A percentile compares a stretch with the other conserved stretches of the same genome.
phyloP scores from a whole-genome alignment of 2,888 invertebrate species.

The Agonopterix arenella region DNA sequence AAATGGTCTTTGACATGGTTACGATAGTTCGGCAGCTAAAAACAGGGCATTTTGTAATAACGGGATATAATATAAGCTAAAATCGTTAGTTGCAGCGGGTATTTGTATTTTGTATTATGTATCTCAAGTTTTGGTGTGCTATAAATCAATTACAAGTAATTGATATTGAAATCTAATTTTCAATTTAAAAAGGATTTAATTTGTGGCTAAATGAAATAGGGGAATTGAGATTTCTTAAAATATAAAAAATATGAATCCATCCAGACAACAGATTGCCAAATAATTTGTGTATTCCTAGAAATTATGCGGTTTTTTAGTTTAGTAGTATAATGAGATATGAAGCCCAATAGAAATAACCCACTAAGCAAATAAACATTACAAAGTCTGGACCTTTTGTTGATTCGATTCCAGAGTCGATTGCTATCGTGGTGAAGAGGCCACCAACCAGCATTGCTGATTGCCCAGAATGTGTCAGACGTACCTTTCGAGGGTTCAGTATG shows the following conservation, averaged over 20 bases:
- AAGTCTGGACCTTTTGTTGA: too few relatives aligned
- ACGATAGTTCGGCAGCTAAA: conserved; percentile 11
- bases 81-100: background rate
- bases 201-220: conserved; percentile 6
- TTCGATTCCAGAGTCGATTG: too few relatives aligned
- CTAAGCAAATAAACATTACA: too few relatives aligned
- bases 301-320: conserved; percentile 3
- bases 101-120: too few relatives aligned
- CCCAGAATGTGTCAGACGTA: too few relatives aligned
- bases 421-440: too few relatives aligned
- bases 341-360: too few relatives aligned
- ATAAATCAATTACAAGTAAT: background rate
- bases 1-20: background rate
- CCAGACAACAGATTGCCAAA: conserved; percentile 36
- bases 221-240: conserved; percentile 14
- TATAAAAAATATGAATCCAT: conserved; percentile 39
- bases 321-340: background rate
- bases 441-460: too few relatives aligned
- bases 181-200: background rate
- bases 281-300: conserved; percentile 16
- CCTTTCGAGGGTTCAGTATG: too few relatives aligned
- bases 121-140: background rate
- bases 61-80: too few relatives aligned
- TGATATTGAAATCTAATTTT: background rate
- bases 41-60: conserved; percentile 11